Conservation (phyloP, 1,140 invertebrate species). For the Phymastichus coffea region DNA sequence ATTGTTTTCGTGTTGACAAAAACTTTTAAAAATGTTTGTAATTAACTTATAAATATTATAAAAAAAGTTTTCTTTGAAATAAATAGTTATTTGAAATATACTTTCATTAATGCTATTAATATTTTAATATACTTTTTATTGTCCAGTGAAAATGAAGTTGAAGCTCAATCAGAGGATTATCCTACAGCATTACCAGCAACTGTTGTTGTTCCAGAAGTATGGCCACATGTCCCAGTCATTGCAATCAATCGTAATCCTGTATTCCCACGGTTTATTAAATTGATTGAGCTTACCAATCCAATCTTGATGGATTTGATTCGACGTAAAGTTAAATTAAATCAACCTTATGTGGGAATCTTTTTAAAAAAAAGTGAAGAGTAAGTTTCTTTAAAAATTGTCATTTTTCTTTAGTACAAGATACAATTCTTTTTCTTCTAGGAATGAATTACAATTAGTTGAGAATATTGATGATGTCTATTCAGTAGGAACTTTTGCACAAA, state of each 20-base stretch:
- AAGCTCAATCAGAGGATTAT: constrained; percentile 39
- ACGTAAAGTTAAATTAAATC: constrained; percentile 92
- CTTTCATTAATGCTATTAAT: not conserved
- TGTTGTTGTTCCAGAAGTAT: constrained; percentile 93
- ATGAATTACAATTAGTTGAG: constrained; percentile 85
- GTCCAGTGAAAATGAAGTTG: constrained; percentile 41
- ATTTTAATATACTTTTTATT: not conserved
- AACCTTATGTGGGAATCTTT: constrained; percentile 97
- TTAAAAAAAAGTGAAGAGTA: constrained; percentile 90
- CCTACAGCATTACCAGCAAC: constrained; percentile 70
- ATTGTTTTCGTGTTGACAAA: not conserved
- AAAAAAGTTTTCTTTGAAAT: constrained; percentile 1
- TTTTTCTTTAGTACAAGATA: not conserved
- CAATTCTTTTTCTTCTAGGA: constrained; percentile 52
- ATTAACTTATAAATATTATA: not conserved
- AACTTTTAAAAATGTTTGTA: not conserved
- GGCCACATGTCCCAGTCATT: constrained; percentile 93
- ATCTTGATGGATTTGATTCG: constrained; percentile 86
- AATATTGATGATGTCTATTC: constrained; percentile 85
- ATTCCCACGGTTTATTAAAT: constrained; percentile 97
- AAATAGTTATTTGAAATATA: too few species aligned
- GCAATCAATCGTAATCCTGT: constrained; percentile 93
- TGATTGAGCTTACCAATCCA: constrained; percentile 91
- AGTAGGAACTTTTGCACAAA: constrained; percentile 96
- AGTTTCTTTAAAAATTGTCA: constrained; percentile 36